Percentiles rank a stretch among this genome's conserved stretches.
phyloP scores from a whole-genome alignment of 2,888 invertebrate genomes.

The Catocala fraxini region DNA sequence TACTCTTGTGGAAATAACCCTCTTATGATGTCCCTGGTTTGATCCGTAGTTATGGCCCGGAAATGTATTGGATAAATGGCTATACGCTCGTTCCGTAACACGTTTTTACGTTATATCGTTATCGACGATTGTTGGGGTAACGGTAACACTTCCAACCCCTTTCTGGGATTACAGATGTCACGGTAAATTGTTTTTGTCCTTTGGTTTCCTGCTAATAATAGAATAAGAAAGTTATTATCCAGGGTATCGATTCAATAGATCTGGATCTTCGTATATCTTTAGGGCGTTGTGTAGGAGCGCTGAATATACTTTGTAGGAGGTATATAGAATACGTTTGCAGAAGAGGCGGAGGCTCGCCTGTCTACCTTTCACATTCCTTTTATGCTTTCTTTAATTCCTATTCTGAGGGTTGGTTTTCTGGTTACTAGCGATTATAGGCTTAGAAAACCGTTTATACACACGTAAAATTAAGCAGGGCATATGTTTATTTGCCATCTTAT shows the following conservation, averaged over 20 bases:
- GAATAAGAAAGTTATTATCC: conserved; percentile 7
- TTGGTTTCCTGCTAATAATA: conserved; percentile 5
- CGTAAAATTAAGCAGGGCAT: too few relatives aligned
- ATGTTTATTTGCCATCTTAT: too few relatives aligned
- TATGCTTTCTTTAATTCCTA: too few relatives aligned
- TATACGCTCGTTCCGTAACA: conserved; percentile 11
- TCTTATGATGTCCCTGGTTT: not conserved
- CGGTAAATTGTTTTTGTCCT: conserved; percentile 11
- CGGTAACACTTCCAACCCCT: conserved; percentile 2
- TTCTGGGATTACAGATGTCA: conserved; percentile 17
- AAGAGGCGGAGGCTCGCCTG: too few relatives aligned
- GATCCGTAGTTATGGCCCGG: not conserved
- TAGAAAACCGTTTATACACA: too few relatives aligned
- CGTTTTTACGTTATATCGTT: conserved; percentile 20
- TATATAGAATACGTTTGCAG: too few relatives aligned
- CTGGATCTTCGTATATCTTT: too few relatives aligned
- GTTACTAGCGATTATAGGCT: too few relatives aligned
- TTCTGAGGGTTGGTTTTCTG: too few relatives aligned
- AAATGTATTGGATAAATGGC: conserved; percentile 14
- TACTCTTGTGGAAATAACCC: conserved; percentile 3
- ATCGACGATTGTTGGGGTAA: conserved; percentile 10
- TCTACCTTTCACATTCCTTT: too few relatives aligned
- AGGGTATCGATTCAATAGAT: not conserved
- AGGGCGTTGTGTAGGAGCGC: too few relatives aligned
- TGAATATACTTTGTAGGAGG: too few relatives aligned